These are phyloP conservation scores for Gymnosoma rotundatum DNA, from an alignment of 2,888 invertebrate genomes.

Conservation along the genomic window DNA sequence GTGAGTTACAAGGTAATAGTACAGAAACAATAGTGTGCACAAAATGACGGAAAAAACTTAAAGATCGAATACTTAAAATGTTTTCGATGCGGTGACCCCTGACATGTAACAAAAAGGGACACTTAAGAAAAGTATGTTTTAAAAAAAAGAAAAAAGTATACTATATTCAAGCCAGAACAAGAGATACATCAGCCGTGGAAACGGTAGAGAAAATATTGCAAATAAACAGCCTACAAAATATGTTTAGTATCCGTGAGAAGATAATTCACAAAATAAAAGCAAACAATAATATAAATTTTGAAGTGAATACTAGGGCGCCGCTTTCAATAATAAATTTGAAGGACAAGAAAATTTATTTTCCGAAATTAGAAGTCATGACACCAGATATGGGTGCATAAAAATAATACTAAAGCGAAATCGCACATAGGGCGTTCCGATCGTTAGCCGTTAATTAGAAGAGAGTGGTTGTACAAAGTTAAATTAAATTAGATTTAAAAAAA, in stretches of 20 bases:
- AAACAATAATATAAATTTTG: slow-evolving; percentile 49
- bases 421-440: slow-evolving; percentile 45
- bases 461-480: slow-evolving; percentile 37
- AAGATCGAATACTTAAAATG: slow-evolving; percentile 27
- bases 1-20: slow-evolving; percentile 56
- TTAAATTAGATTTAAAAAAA: slow-evolving; percentile 21
- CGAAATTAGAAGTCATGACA: slow-evolving; percentile 34
- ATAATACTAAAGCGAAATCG: slow-evolving; percentile 22
- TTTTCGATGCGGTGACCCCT: slow-evolving; percentile 29
- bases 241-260: background rate
- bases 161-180: background rate
- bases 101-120: background rate
- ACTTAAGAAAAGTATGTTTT: background rate
- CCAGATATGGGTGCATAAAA: slow-evolving; percentile 10
- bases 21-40: slow-evolving; percentile 17
- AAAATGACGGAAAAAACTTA: slow-evolving; percentile 38
- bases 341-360: no score
- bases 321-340: no score
- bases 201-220: slow-evolving; percentile 14
- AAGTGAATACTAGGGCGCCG: slow-evolving; percentile 48
- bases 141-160: slow-evolving; percentile 16
- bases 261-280: slow-evolving; percentile 9
- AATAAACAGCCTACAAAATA: slow-evolving; percentile 5
- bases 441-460: slow-evolving; percentile 28
- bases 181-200: background rate